phyloP scores from a whole-genome alignment of 2,888 invertebrate species.

The Chrysolina americana region DNA sequence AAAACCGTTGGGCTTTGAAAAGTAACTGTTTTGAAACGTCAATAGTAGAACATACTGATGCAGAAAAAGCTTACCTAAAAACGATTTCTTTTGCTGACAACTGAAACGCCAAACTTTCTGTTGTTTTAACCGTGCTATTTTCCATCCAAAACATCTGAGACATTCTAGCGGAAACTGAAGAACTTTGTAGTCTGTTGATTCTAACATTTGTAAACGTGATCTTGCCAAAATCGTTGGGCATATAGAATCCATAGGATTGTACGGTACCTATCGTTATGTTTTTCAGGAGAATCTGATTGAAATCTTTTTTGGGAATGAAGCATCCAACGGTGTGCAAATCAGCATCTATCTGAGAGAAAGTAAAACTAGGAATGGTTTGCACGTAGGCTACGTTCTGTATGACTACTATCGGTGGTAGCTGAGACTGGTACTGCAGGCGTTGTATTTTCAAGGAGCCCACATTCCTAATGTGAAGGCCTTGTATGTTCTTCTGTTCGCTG shows the following conservation, averaged over 20 bases:
- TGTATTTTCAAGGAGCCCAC: slow-evolving; percentile 68
- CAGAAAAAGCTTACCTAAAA: no score
- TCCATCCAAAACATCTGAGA: slow-evolving; percentile 67
- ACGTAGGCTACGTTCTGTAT: slow-evolving; percentile 72
- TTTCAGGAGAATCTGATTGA: slow-evolving; percentile 64
- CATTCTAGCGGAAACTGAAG: slow-evolving; percentile 70
- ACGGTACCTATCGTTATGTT: slow-evolving; percentile 71
- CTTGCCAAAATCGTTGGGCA: slow-evolving; percentile 69
- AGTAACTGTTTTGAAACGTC: no score
- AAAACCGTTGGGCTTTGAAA: no score
- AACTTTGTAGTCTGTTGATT: slow-evolving; percentile 68
- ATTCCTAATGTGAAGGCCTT: slow-evolving; percentile 62
- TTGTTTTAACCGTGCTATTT: slow-evolving; percentile 68
- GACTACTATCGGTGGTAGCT: slow-evolving; percentile 65
- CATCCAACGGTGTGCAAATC: slow-evolving; percentile 52
- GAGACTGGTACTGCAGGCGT: slow-evolving; percentile 43
- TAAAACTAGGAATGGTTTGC: slow-evolving; percentile 69
- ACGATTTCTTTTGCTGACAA: no score
- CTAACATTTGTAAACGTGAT: slow-evolving; percentile 72
- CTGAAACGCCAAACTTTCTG: slow-evolving; percentile 66
- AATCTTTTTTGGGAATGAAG: slow-evolving; percentile 65
- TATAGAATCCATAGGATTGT: slow-evolving; percentile 70
- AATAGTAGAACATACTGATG: no score
- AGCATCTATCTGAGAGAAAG: slow-evolving; percentile 67
- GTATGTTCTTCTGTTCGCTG: slow-evolving; percentile 64